phyloP scores from a whole-genome alignment of 2,797 vertebrate genomes.

The Linurgus olivaceus region DNA sequence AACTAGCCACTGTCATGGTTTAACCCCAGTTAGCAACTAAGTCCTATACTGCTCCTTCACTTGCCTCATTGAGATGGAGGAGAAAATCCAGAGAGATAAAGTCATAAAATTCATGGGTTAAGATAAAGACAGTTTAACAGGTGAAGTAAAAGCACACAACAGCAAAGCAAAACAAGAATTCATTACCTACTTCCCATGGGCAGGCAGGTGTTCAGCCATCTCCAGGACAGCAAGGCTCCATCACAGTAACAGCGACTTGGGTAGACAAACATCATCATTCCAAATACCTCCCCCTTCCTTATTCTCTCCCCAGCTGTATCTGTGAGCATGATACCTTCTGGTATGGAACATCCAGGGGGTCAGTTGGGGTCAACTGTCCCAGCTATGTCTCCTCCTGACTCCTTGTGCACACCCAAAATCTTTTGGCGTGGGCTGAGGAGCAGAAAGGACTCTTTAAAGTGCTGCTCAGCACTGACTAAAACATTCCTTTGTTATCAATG shows the following conservation, averaged over 20 bases:
- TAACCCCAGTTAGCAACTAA: background rate
- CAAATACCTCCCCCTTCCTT: background rate
- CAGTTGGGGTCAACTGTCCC: background rate
- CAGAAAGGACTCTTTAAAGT: background rate
- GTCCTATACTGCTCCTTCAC: background rate
- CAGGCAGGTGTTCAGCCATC: background rate
- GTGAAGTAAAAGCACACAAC: background rate
- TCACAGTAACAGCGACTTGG: rapidly evolving
- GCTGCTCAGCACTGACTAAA: background rate
- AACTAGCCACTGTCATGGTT: background rate
- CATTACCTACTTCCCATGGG: background rate
- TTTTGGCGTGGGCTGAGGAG: background rate
- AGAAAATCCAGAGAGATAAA: background rate
- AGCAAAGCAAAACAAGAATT: background rate
- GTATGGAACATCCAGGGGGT: background rate
- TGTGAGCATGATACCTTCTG: background rate
- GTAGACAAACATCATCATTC: background rate
- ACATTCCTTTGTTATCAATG: background rate
- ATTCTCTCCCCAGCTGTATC: background rate
- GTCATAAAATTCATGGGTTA: background rate
- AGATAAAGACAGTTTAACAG: background rate
- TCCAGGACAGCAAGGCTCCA: background rate
- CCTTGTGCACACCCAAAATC: background rate
- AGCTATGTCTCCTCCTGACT: background rate
- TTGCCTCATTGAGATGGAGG: background rate